Evolutionary conservation across 1,140 invertebrate genomes (phyloP), one percentile per base, ranked within the genome.

Genomic region (Solenopsis invicta): DNA sequence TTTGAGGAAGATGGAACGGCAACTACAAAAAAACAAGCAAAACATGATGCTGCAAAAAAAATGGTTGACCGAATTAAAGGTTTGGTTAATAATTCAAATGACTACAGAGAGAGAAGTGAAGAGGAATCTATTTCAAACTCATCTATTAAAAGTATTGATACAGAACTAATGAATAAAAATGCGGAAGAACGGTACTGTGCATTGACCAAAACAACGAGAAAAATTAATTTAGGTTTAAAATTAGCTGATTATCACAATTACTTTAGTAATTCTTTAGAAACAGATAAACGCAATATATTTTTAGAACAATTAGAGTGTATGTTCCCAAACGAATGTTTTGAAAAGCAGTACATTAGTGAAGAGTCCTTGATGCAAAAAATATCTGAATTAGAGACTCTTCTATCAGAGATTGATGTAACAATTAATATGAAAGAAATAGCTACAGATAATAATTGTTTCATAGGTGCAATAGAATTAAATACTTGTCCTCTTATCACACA

Each of bases 21-120:
- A 5, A 95, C 93, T 69, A 96, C 96, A 0, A 96, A 96, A 75
- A 96, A 96, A 89, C 95, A 96, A 86, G 96, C 96, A 0, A 96
- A 96, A 88, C 96, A 96, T 59, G 90, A 95, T 13, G 95, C 96
- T 21, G 96, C 96, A 2, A 93, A 95, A 87, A 94, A 95, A 84
- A 96, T 96, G 96, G 77, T 96, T 8, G 93, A 95, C 2, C 94
- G 93, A 67, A 85, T 96, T 34, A 90, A 72, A 9, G 78, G 90
- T 6, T 85, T 95, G 10, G 75, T 56, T 13, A 34, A 41, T n/a
- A 81, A 92, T 4, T 74, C 62, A 12, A n/a, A 66, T 6, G 12
- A 21, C 18, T 18, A 18, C 2, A 61, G 75, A 4, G 64, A 67
- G 0, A 71, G 37, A 59, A 16, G 16, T 2, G 8, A 4, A 16